These are phyloP conservation scores for Carassius auratus DNA, from an alignment of 2,113 vertebrate species.

Conservation along the genomic window DNA sequence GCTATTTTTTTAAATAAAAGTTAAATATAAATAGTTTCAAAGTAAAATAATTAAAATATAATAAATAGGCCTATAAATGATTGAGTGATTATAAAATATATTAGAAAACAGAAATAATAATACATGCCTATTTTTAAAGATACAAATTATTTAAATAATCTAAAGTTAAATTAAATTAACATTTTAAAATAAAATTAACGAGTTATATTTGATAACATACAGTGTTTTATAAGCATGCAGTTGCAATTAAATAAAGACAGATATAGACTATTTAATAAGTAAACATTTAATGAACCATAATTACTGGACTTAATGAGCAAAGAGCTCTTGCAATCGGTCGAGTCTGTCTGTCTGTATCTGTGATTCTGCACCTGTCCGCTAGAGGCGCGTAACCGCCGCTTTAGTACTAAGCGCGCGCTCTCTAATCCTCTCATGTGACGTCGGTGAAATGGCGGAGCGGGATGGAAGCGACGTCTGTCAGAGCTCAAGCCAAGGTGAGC, in stretches of 20 bases:
- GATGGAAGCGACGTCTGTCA: constrained; percentile 73
- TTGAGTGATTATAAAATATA: background rate
- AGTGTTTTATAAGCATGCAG: too few relatives aligned
- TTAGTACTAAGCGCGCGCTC: constrained; percentile 53
- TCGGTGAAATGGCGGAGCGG: constrained; percentile 81
- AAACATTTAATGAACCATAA: background rate
- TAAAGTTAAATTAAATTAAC: background rate
- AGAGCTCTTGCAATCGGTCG: too few relatives aligned
- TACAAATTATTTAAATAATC: background rate
- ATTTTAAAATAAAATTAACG: background rate
- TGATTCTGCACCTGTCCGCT: constrained; percentile 68
- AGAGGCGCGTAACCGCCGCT: constrained; percentile 54
- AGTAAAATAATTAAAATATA: background rate
- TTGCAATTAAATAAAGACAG: too few relatives aligned
- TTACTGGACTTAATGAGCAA: background rate
- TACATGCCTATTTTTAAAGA: background rate
- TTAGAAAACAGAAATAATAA: background rate
- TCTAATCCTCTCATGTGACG: constrained; percentile 74
- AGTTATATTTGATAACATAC: too few relatives aligned
- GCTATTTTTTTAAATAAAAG: too few relatives aligned
- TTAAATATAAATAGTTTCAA: background rate
- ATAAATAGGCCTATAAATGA: background rate
- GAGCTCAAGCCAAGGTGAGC: constrained; percentile 78
- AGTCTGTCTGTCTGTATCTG: background rate
- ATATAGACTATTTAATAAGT: too few relatives aligned